phyloP scores from a whole-genome alignment of 2,888 invertebrate species.

The Clitarchus hookeri region DNA sequence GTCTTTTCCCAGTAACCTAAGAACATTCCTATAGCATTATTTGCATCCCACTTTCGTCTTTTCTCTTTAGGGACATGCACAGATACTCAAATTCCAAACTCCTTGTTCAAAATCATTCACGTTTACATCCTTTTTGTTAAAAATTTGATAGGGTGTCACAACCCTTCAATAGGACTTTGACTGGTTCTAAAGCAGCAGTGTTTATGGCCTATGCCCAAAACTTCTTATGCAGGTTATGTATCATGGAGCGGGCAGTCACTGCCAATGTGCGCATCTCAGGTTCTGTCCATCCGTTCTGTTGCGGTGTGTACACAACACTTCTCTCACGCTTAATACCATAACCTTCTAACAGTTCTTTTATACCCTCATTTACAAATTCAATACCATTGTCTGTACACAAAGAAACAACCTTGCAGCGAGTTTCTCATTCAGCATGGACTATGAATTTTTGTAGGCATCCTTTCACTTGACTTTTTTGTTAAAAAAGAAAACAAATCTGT shows the following conservation, averaged over 20 bases:
- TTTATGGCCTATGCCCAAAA: background rate
- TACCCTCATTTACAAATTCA: background rate
- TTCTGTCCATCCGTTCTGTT: background rate
- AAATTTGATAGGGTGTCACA: too few relatives aligned
- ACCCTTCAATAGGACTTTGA: too few relatives aligned
- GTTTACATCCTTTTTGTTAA: too few relatives aligned
- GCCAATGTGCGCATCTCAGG: background rate
- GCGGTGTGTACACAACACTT: background rate
- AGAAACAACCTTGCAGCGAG: background rate
- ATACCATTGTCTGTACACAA: background rate
- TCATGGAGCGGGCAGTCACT: background rate
- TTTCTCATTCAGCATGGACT: background rate
- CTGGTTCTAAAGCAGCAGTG: background rate
- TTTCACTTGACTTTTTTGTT: background rate
- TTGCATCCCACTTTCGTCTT: background rate
- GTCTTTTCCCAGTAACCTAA: background rate
- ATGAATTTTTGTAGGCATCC: background rate
- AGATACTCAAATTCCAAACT: background rate
- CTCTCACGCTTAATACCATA: background rate
- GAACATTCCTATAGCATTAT: background rate
- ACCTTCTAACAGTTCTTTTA: background rate
- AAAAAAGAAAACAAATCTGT: background rate
- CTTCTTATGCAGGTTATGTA: background rate
- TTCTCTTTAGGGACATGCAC: background rate
- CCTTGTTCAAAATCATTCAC: too few relatives aligned